Conservation (phyloP, 2,888 invertebrate genomes). For the Epirrhoe alternata region DNA sequence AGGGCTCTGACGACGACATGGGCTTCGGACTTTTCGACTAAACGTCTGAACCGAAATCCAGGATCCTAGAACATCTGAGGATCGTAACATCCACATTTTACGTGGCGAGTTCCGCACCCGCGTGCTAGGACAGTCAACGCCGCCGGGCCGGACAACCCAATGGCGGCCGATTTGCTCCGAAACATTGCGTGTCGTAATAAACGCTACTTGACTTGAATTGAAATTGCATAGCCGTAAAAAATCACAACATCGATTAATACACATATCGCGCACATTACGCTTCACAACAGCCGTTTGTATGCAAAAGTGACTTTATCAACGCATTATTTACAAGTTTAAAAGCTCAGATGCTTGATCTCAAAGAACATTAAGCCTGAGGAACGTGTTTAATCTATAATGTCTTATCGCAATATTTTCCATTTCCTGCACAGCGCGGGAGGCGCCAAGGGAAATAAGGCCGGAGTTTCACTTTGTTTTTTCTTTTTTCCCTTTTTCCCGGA, state of each 20-base stretch:
- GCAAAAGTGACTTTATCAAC: constrained; percentile 51
- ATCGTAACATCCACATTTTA: no score
- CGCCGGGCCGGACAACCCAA: no score
- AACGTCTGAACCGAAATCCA: no score
- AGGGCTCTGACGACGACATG: no score
- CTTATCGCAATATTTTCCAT: constrained; percentile 86
- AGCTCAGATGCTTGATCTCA: constrained; percentile 74
- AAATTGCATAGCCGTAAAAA: background rate
- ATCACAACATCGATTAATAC: constrained; percentile 14
- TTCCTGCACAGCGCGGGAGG: constrained; percentile 78
- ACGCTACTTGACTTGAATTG: no score
- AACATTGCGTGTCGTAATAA: no score
- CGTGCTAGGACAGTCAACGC: no score
- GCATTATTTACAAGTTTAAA: constrained; percentile 73
- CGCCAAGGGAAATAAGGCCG: constrained; percentile 85
- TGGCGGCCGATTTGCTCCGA: no score
- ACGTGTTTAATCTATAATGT: constrained; percentile 84
- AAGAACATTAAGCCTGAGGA: constrained; percentile 71
- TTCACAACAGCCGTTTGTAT: constrained; percentile 60
- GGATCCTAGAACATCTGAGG: no score
- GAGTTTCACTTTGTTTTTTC: constrained; percentile 83
- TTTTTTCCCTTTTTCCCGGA: constrained; percentile 63
- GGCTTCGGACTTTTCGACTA: no score
- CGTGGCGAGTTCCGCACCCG: no score
- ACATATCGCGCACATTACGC: constrained; percentile 25